Base-by-base conservation (phyloP, 2,113 vertebrate genomes). In the Hippocampus abdominalis region DNA sequence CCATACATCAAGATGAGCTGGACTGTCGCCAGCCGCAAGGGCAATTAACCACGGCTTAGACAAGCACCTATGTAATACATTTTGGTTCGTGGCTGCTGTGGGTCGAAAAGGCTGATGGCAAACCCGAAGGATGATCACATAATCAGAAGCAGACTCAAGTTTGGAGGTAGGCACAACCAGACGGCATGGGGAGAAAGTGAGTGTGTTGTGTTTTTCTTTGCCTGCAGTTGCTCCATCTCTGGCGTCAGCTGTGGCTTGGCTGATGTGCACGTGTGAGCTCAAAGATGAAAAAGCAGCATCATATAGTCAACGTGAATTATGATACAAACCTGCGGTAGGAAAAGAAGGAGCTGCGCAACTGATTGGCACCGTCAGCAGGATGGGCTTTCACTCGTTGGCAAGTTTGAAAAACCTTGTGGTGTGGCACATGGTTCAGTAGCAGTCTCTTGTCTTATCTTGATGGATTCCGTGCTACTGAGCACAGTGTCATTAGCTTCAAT, bases 71-170 rank as follows among this genome's bases (percentile, higher is more conserved):
- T 76, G 71, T 84, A 85, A 79, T 86, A 84, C 75, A 72, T 88
- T 82, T 81, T 84, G 83, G 90, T 78, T 53, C 60, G 44, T 27
- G 53, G 87, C 71, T 81, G 73, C 78, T 76, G n/a, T 66, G 75
- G 86, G 83, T 81, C 79, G 88, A 78, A 88, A 87, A 82, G 62
- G 72, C 75, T 80, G 64, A 84, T 89, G 89, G 88, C 82, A 81
- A 78, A 76, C 80, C 74, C 7, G n/a, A 70, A 80, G 75, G 87
- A 89, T 84, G 84, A 87, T 89, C 88, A 70, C 80, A 87, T 91
- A 92, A 92, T 89, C 86, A 88, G 75, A 84, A 92, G 80, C 91
- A 92, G 87, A 89, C 81, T 71, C 78, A 51, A 71, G 77, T 78
- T 79, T 62, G 53, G 75, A 81, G 80, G 76, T 68, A 72, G 66